These are phyloP conservation scores for Anarsia innoxiella DNA, from an alignment of 2,888 invertebrate genomes.

Conservation along the genomic window DNA sequence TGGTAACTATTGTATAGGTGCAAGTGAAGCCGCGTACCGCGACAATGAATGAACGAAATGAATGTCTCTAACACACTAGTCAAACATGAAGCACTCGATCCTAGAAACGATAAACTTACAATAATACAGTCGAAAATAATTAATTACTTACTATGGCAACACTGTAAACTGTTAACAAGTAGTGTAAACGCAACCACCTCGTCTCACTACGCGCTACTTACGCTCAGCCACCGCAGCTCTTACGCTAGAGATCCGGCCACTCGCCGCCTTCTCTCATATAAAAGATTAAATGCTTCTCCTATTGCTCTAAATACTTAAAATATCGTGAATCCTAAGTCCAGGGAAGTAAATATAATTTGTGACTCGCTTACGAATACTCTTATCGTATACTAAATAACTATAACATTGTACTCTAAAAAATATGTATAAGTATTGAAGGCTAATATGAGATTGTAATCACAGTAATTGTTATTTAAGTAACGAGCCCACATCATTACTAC, in stretches of 20 bases:
- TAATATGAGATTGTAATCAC: constrained; percentile 74
- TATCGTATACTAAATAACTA: constrained; percentile 71
- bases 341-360: constrained; percentile 74
- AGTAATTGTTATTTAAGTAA: constrained; percentile 73
- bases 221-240: constrained; percentile 43
- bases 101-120: constrained; percentile 62
- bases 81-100: constrained; percentile 52
- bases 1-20: constrained; percentile 68
- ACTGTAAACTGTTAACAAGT: constrained; percentile 70
- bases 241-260: constrained; percentile 24
- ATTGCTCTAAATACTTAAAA: constrained; percentile 65
- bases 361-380: constrained; percentile 67
- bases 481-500: constrained; percentile 70
- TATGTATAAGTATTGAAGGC: constrained; percentile 76
- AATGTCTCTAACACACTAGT: constrained; percentile 33
- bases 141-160: constrained; percentile 72
- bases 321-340: constrained; percentile 62
- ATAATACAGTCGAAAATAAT: constrained; percentile 71
- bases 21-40: constrained; percentile 18
- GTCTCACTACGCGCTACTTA: constrained; percentile 60
- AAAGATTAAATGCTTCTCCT: constrained; percentile 69
- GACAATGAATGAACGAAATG: constrained; percentile 15
- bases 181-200: constrained; percentile 52
- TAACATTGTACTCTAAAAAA: constrained; percentile 76
- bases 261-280: constrained; percentile 39